Evolutionary conservation across 2,113 vertebrate genomes (phyloP).

Genomic region (Hyla sarda): DNA sequence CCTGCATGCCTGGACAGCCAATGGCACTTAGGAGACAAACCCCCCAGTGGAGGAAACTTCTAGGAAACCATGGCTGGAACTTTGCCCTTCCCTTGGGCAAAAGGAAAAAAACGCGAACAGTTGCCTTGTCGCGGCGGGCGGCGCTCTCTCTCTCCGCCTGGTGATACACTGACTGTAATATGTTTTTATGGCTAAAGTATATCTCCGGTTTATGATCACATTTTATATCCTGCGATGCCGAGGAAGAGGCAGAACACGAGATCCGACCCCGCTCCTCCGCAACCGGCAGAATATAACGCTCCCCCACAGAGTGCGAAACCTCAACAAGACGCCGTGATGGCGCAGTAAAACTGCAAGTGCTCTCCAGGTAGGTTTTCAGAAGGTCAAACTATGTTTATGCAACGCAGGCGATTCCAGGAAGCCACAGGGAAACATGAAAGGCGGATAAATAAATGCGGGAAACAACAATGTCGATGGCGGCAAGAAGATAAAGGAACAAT

Average conservation of each 20-base stretch:
- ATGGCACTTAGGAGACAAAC: no score
- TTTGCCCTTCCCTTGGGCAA: no score
- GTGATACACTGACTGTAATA: conserved; percentile 25
- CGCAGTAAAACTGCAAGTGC: conserved; percentile 25
- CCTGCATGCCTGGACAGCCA: no score
- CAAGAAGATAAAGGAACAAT: neutral
- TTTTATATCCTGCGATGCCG: conserved; percentile 8
- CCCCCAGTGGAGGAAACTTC: no score
- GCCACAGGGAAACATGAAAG: conserved; percentile 16
- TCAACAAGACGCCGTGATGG: conserved; percentile 7
- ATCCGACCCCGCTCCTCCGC: neutral
- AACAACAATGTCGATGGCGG: neutral
- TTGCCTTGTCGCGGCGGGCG: no score
- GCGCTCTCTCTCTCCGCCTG: no score
- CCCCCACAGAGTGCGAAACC: conserved; percentile 19
- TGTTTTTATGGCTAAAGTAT: conserved; percentile 33
- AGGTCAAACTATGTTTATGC: conserved; percentile 48
- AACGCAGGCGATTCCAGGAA: conserved; percentile 28
- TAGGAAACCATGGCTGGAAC: no score
- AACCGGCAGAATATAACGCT: conserved; percentile 21
- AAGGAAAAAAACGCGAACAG: no score
- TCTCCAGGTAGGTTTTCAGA: conserved; percentile 36
- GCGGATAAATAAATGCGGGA: neutral
- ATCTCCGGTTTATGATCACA: conserved; percentile 29
- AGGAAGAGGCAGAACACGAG: conserved; percentile 5